Base-by-base conservation (phyloP, 2,888 invertebrate species). In the Hedychridium roseum region DNA sequence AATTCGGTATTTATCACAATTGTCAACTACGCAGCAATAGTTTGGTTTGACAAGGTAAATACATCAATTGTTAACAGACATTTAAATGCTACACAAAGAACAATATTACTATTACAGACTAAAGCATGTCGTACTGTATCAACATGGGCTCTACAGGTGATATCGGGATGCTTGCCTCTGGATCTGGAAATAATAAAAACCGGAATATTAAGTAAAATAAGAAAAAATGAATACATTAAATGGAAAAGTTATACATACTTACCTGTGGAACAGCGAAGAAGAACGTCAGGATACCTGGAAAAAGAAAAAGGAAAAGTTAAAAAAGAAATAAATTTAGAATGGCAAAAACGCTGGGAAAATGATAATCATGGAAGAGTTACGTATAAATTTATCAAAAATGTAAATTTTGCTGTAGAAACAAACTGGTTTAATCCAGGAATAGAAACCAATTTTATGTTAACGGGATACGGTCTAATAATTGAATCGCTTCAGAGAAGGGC, bases 11-110 rank as follows among this genome's bases (percentile, higher is more conserved):
- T 11, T 2, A 1, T 45, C 1, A 44, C 50, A 1, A 45, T 45
- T 2, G 17, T 36, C 0, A 45, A 30, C 5, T 50, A 45, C 15
- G 45, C 30, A 1, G 34, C 45, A 1, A 11, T 11, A 7, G 11
- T 37, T 0, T 50, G 45, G 50, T 36, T 15, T 21, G 18, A 40
- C 3, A 18, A 11, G 7, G 30, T 16, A 0, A 6, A 6, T 1
- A 7, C 17, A 6, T n/a, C 7, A 1, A 2, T 11, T 0, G n/a
- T 44, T 2, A 34, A 11, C 7, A 40, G 45, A 40, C 35, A 40
- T 7, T 2, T 50, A 0, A 1, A n/a, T 1, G 44, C 50, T 1
- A 27, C 41, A 12, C 50, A 50, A 3, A 17, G 50, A 7, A 7
- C 30, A 0, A 9, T 36, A 0, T 27, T 50, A 1, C 16, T 49